Percentiles rank a stretch among this genome's conserved stretches.
phyloP scores from a whole-genome alignment of 2,888 invertebrate genomes.

The Ichneumoninae sp. region DNA sequence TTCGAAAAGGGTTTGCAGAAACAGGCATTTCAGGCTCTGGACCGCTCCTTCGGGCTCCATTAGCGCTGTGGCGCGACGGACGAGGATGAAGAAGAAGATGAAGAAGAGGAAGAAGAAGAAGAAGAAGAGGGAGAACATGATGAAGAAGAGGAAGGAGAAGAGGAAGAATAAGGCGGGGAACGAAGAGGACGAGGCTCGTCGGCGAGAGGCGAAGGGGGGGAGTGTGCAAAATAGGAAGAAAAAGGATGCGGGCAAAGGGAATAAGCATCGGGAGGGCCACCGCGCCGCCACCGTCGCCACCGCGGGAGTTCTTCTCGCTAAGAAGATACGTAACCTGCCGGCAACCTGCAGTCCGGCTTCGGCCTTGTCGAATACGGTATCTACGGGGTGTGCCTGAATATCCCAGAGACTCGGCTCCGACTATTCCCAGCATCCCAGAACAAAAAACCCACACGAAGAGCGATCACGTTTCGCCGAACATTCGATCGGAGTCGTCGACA shows the following conservation, averaged over 20 bases:
- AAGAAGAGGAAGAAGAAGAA: not conserved
- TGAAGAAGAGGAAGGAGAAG: not conserved
- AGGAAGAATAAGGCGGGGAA: constrained; percentile 20
- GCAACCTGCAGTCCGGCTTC: constrained; percentile 69
- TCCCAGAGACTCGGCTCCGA: not conserved
- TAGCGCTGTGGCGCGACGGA: constrained; percentile 61
- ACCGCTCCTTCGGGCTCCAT: constrained; percentile 61
- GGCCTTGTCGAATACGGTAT: constrained; percentile 65
- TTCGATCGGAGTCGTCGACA: not conserved
- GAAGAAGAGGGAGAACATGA: not conserved
- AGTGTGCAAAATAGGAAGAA: constrained; percentile 48
- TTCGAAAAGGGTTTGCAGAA: constrained; percentile 49
- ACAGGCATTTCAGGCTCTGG: constrained; percentile 59
- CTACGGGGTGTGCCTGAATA: constrained; percentile 62
- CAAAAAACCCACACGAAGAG: not conserved
- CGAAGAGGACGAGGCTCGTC: constrained; percentile 24
- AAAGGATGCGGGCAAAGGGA: constrained; percentile 63
- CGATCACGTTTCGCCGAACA: not conserved
- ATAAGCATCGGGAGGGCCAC: constrained; percentile 65
- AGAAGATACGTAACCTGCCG: constrained; percentile 67
- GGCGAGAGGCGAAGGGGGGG: constrained; percentile 43
- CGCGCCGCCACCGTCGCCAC: constrained; percentile 66
- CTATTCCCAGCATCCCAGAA: not conserved
- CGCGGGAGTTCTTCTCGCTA: constrained; percentile 68
- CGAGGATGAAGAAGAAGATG: constrained; percentile 39